Base-by-base conservation (phyloP, 2,888 invertebrate species). In the Octonoba sinensis region DNA sequence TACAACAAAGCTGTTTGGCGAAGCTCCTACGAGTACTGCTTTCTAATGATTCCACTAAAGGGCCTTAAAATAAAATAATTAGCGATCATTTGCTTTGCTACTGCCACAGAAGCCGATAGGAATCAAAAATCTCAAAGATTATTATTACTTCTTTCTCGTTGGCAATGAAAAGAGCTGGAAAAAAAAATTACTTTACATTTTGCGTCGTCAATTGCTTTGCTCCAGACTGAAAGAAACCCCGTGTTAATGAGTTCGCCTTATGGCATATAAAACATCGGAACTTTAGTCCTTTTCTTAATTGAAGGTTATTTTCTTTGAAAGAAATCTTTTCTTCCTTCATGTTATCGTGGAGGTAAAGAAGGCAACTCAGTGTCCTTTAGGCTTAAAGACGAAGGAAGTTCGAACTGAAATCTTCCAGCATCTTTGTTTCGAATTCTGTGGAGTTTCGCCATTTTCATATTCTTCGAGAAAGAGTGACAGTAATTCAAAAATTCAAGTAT, bases 21-120 rank as follows among this genome's bases (percentile, higher is more conserved):
- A 36, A 36, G 36, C 8, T 62, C 13, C 62, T 62, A 18, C 44
- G 62, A 62, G 46, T 44, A 20, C 62, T 22, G 18, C 62, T 56
- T 64, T 74, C 79, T 81, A 81, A 81, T 81, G 79, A 81, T 67
- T 73, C 44, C 27, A 51, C 79, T 81, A 81, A 81, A 81, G 62
- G 46, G 46, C 67, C 16, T 57, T 62, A 67, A 81, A 56, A 36
- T 73, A 81, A 81, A 81, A 81, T 74, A 81, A 81, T 81, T 81
- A 81, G 69, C 73, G 54, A 73, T 74, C 69, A 81, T 81, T 81
- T 81, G 47, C 73, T 73, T 62, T 64, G 36, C 46, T 8, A 12
- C 24, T 49, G 36, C 36, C 74, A 56, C 49, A 67, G 66, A 24
- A 64, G 67, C 46, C 65, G 70, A 57, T 77, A 77, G 57, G 54